Evolutionary conservation across 92 coral and sea anemone species (phyloP).

Genomic region (Virgularia gustaviana): DNA sequence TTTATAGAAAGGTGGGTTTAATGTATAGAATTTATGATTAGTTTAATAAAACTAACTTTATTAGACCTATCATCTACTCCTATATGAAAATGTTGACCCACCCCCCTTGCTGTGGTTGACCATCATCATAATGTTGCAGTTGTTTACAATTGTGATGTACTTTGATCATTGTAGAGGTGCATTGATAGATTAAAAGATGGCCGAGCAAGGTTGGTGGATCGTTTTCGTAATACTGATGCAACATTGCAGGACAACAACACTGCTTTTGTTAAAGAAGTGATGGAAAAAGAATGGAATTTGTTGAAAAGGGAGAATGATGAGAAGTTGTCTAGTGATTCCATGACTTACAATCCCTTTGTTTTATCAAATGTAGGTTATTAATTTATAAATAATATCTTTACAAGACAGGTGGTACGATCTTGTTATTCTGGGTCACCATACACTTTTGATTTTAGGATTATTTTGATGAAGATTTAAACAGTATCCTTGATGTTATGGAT

Average conservation of each 20-base stretch:
- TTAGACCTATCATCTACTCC: not conserved
- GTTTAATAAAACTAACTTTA: not conserved
- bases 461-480: slow-evolving; percentile 64
- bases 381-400: not conserved
- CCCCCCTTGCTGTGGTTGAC: too few species aligned
- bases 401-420: not conserved
- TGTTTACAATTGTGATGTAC: too few species aligned
- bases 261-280: slow-evolving; percentile 61
- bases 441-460: slow-evolving; percentile 20
- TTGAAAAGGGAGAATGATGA: slow-evolving; percentile 59
- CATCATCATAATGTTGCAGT: too few species aligned
- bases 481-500: slow-evolving; percentile 72
- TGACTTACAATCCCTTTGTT: slow-evolving; percentile 56
- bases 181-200: slow-evolving; percentile 65
- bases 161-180: slow-evolving; percentile 68
- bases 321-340: slow-evolving; percentile 61
- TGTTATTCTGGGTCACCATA: too few species aligned
- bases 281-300: slow-evolving; percentile 72
- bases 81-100: not conserved
- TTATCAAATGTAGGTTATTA: slow-evolving; percentile 47
- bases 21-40: not conserved
- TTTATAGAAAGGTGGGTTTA: slow-evolving; percentile 73
- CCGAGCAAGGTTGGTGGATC: slow-evolving; percentile 61
- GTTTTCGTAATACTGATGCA: slow-evolving; percentile 51
- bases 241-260: not conserved